Conservation (phyloP, 2,797 vertebrate species). For the Poeciliopsis paucimaculata region DNA sequence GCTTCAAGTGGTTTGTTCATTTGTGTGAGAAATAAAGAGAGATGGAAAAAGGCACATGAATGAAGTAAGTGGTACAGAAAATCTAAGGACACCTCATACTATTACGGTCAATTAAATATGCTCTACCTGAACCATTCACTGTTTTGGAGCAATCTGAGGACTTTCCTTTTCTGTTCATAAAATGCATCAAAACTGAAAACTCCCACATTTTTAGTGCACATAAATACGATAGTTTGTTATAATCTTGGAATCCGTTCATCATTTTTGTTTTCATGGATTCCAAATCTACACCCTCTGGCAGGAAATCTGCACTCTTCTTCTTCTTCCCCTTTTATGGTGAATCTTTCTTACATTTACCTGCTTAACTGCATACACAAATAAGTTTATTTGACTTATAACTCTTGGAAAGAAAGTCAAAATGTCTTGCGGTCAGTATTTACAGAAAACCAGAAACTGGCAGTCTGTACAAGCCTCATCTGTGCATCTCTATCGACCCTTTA, state of each 20-base stretch:
- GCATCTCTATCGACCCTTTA: neutral
- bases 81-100: constrained; percentile 22
- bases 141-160: neutral
- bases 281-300: neutral
- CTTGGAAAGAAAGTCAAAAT: neutral
- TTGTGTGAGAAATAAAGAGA: constrained; percentile 17
- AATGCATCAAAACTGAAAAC: neutral
- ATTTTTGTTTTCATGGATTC: neutral
- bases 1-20: constrained; percentile 42
- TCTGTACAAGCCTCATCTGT: neutral
- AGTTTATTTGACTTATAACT: neutral
- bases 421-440: neutral
- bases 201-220: neutral
- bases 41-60: constrained; percentile 8
- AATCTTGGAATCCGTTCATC: neutral
- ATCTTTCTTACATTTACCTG: neutral
- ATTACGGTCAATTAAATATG: neutral
- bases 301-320: neutral
- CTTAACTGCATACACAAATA: neutral
- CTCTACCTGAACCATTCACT: neutral
- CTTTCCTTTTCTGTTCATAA: neutral
- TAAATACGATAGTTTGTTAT: neutral
- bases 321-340: neutral
- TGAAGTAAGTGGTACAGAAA: constrained; percentile 32
- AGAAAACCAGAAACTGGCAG: neutral